phyloP scores from a whole-genome alignment of 2,113 vertebrate genomes.

The Lanius ludovicianus region DNA sequence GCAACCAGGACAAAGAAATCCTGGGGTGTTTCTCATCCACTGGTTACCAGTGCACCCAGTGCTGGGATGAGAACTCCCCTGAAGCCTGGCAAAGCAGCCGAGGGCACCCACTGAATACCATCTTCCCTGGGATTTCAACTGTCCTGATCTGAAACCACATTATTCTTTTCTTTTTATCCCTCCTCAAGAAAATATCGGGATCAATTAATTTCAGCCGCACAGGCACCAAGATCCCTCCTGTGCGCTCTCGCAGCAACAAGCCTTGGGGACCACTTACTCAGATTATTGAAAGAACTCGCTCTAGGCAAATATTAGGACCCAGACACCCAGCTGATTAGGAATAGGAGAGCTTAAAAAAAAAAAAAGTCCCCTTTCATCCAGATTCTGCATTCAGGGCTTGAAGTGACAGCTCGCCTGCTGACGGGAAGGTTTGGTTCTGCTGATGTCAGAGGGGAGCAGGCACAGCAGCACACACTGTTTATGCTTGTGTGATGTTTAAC shows the following conservation, averaged over 20 bases:
- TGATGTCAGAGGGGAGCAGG: background rate
- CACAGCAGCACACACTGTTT: background rate
- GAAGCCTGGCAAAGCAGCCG: background rate
- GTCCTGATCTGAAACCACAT: background rate
- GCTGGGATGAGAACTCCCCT: background rate
- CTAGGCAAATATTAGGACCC: background rate
- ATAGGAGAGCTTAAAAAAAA: background rate
- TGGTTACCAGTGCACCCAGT: background rate
- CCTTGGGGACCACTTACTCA: background rate
- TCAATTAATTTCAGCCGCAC: background rate
- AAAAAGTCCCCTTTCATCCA: background rate
- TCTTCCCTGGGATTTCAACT: background rate
- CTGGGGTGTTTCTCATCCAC: background rate
- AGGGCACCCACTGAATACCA: background rate
- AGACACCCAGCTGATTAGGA: background rate
- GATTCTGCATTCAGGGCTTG: background rate
- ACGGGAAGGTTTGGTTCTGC: background rate
- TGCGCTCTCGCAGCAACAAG: fast-evolving
- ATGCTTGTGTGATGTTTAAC: background rate
- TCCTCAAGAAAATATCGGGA: background rate
- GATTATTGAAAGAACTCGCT: background rate
- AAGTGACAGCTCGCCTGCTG: background rate
- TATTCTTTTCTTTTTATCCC: background rate
- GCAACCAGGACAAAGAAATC: background rate
- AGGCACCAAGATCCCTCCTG: background rate